Evolutionary conservation across 23 tunicate genomes (phyloP).

Genomic region (Aplidium turbinatum): DNA sequence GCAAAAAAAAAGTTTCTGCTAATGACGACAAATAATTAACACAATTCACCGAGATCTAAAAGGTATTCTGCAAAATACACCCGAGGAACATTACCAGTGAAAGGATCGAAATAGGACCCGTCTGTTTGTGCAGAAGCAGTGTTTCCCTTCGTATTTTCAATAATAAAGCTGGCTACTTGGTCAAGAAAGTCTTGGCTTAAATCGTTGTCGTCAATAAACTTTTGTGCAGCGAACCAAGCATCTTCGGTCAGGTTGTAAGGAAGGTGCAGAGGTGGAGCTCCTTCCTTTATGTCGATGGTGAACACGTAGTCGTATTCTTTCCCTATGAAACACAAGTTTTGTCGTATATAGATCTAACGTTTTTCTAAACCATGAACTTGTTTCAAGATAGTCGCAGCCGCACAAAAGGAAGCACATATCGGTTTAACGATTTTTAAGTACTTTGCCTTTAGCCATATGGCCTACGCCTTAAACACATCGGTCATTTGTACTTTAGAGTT

Average conservation of each 20-base stretch:
- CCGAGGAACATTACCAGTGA: constrained; percentile 22
- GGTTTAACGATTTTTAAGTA: too few species aligned
- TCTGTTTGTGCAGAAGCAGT: background rate
- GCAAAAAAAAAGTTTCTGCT: too few species aligned
- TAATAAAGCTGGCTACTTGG: constrained; percentile 75
- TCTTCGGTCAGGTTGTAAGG: constrained; percentile 84
- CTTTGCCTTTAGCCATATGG: too few species aligned
- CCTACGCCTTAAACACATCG: too few species aligned
- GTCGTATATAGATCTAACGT: too few species aligned
- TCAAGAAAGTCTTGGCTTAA: constrained; percentile 65
- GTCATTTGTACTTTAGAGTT: too few species aligned
- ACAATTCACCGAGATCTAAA: too few species aligned
- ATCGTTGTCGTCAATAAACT: constrained; percentile 78
- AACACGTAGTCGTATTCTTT: constrained; percentile 93
- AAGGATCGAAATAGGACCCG: constrained; percentile 47
- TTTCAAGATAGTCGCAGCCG: too few species aligned
- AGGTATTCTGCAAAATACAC: too few species aligned
- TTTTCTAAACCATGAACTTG: too few species aligned
- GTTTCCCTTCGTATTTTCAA: constrained; percentile 55
- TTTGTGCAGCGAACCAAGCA: constrained; percentile 92
- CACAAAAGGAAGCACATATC: too few species aligned
- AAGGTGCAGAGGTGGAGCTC: constrained; percentile 85
- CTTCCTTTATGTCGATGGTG: constrained; percentile 80
- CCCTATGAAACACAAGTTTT: constrained; percentile 38
- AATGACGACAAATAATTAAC: too few species aligned